Percentiles rank a stretch among this genome's conserved stretches.
These are phyloP conservation scores for Ganaspis sp. DNA, from an alignment of 1,140 invertebrate species.

Conservation along the genomic window DNA sequence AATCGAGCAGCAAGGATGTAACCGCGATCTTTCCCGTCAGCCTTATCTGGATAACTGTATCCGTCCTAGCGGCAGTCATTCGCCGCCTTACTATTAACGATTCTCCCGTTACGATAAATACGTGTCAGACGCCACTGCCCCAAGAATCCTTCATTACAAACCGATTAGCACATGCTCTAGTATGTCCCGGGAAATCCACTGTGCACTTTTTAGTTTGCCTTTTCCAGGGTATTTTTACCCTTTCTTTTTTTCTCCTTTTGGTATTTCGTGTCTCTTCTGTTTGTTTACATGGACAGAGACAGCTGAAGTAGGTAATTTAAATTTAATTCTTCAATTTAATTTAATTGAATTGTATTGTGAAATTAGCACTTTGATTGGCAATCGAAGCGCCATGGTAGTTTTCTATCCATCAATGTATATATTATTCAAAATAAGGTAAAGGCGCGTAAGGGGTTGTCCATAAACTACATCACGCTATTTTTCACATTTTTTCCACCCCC, in stretches of 20 bases:
- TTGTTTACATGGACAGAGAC: no score
- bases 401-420: no score
- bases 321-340: no score
- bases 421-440: no score
- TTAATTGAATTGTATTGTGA: no score
- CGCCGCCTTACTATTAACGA: conserved; percentile 56
- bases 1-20: conserved; percentile 38
- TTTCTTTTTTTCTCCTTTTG: background rate
- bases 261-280: no score
- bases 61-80: conserved; percentile 27
- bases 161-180: conserved; percentile 49
- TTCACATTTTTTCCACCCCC: no score
- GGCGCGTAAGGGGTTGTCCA: no score
- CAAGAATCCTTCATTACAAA: conserved; percentile 53
- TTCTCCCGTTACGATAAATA: conserved; percentile 67
- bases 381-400: no score
- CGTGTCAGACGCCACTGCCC: conserved; percentile 54
- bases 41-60: conserved; percentile 61
- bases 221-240: background rate
- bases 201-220: background rate
- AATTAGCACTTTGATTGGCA: no score
- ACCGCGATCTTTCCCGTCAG: conserved; percentile 58
- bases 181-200: conserved; percentile 22
- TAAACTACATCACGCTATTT: no score
- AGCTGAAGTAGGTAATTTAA: no score